phyloP scores from a whole-genome alignment of 2,113 vertebrate genomes.

The Suncus etruscus region DNA sequence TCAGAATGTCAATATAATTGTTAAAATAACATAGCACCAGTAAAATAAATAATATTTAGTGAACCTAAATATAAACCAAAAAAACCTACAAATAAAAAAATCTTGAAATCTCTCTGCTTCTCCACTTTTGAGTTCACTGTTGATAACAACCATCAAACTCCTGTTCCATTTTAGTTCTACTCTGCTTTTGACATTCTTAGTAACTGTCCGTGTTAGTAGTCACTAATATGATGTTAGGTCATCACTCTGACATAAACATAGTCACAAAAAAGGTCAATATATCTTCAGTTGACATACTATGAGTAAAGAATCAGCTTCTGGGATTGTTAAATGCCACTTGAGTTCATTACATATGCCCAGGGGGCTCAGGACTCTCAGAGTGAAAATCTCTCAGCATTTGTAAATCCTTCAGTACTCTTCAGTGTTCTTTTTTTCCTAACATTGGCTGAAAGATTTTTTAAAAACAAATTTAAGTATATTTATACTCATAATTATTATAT shows the following conservation, averaged over 20 bases:
- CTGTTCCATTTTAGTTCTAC: background rate
- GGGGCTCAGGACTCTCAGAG: background rate
- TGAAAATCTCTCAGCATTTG: background rate
- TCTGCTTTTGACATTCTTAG: background rate
- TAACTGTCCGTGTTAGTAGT: background rate
- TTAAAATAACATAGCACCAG: background rate
- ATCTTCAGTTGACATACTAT: background rate
- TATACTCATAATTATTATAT: background rate
- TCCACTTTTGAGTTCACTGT: background rate
- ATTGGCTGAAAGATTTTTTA: background rate
- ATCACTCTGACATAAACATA: constrained; percentile 41
- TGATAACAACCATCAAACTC: background rate
- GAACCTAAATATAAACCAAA: background rate
- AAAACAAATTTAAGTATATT: background rate
- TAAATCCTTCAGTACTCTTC: background rate
- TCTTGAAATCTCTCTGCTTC: background rate
- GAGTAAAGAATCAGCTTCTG: background rate
- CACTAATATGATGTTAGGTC: background rate
- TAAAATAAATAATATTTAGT: background rate
- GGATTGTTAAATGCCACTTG: constrained; percentile 2
- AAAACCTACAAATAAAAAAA: background rate
- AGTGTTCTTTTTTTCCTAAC: background rate
- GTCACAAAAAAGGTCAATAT: background rate
- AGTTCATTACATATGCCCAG: background rate
- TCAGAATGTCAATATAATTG: background rate